Evolutionary conservation across 2,888 invertebrate species (phyloP), one percentile per base, ranked within the genome.

Genomic region (Drosophila hawaiiensis): DNA sequence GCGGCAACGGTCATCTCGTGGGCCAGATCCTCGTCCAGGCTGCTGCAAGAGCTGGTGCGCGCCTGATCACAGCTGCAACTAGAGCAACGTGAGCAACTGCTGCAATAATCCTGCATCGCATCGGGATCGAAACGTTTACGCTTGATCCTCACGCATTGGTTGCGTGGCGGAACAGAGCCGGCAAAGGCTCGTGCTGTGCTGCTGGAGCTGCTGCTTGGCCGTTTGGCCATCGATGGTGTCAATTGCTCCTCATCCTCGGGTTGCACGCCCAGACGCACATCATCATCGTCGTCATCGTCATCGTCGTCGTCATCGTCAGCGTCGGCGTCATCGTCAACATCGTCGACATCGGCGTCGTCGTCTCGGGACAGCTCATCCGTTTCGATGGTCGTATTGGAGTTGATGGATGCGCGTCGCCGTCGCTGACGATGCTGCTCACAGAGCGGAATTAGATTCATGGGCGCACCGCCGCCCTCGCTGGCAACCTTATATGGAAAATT

Each of bases 111-210:
- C 16, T 84, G 79, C 63, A 79, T 78, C 25, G 89, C 80, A 10
- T 87, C 82, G 28, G 91, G 84, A 35, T 85, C 84, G 50, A 92
- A 92, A 2, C 91, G 86, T 65, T 92, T 92, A 5, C 92, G 83
- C 68, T 91, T 92, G 50, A 92, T 92, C 63, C 91, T 82, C 10
- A 92, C 92, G 60, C 91, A 90, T 63, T 92, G 91, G 61, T 92
- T 93, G 35, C 86, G 83, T 0, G 73, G 75, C 7, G 80, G 75
- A 2, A 72, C 77, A 0, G 71, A 58, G 37, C 85, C 82, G 1
- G 80, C 74, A 28, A 78, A 70, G 0, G 83, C 85, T 3, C 84
- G 70, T 1, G 84, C 76, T 29, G 83, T 83, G 73, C 83, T 81
- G 70, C 81, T 84, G 16, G 84, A 84, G 58, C 84, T 82, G 59